Percentiles rank a stretch among this genome's conserved stretches.
Evolutionary conservation across 2,888 invertebrate genomes (phyloP).

Genomic region (Leucania comma): DNA sequence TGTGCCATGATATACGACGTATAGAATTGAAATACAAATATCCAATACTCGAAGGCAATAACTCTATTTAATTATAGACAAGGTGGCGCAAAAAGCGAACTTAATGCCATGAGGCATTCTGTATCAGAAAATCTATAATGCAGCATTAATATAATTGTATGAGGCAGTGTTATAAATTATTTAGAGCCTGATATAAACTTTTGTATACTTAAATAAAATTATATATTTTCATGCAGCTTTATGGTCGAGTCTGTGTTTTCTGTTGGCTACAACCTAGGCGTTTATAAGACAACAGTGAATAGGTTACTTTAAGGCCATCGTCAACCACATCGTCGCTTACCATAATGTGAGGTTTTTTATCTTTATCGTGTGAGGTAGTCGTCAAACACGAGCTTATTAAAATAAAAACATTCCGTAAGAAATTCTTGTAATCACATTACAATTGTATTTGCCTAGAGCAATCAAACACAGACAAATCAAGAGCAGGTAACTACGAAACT

Average conservation of each 20-base stretch:
- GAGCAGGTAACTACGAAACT: constrained; percentile 22
- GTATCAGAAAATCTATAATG: constrained; percentile 28
- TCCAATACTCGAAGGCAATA: constrained; percentile 14
- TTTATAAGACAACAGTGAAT: too few relatives aligned
- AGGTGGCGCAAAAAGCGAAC: constrained; percentile 11
- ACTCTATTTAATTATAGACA: constrained; percentile 40
- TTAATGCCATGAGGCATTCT: constrained; percentile 21
- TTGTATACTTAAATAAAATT: background rate
- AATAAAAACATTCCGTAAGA: background rate
- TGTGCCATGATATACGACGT: constrained; percentile 19
- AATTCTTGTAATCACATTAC: background rate
- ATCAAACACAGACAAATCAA: constrained; percentile 40
- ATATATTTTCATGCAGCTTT: background rate
- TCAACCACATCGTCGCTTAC: too few relatives aligned
- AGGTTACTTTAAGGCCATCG: too few relatives aligned
- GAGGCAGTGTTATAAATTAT: constrained; percentile 16
- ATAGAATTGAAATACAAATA: constrained; percentile 30
- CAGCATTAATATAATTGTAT: constrained; percentile 8
- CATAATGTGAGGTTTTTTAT: too few relatives aligned
- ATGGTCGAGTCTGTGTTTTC: background rate
- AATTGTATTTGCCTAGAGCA: constrained; percentile 41
- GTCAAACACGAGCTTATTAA: too few relatives aligned
- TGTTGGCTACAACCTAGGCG: too few relatives aligned
- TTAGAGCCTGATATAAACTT: background rate
- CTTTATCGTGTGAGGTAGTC: too few relatives aligned